phyloP scores from a whole-genome alignment of 2,888 invertebrate species.

The Eristalis arbustorum region DNA sequence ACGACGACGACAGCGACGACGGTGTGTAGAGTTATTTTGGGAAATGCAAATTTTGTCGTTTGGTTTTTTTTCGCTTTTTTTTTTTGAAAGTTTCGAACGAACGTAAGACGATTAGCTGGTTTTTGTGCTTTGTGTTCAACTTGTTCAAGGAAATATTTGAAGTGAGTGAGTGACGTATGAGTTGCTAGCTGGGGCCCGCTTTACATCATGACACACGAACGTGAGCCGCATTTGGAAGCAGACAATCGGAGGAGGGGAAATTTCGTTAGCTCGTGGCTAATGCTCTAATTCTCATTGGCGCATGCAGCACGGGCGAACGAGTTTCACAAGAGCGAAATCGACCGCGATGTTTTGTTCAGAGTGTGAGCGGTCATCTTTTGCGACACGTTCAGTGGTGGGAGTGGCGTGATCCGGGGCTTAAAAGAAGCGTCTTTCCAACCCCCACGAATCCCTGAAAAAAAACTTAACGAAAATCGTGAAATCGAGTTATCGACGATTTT shows the following conservation, averaged over 20 bases:
- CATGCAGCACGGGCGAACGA: too few relatives aligned
- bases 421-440: too few relatives aligned
- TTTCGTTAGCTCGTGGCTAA: too few relatives aligned
- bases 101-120: background rate
- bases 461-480: too few relatives aligned
- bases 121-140: background rate
- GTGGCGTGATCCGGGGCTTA: too few relatives aligned
- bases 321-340: too few relatives aligned
- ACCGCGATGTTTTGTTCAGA: too few relatives aligned
- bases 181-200: background rate
- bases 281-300: too few relatives aligned
- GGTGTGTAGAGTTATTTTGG: constrained; percentile 14
- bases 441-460: too few relatives aligned
- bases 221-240: background rate
- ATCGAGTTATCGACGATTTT: too few relatives aligned
- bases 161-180: background rate
- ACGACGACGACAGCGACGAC: background rate
- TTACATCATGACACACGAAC: background rate
- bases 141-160: background rate
- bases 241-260: background rate
- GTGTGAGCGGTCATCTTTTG: too few relatives aligned
- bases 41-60: constrained; percentile 22
- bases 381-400: too few relatives aligned
- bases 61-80: background rate
- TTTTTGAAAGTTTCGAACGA: background rate